phyloP scores from a whole-genome alignment of 2,888 invertebrate species.

The Mellilla xanthometata region DNA sequence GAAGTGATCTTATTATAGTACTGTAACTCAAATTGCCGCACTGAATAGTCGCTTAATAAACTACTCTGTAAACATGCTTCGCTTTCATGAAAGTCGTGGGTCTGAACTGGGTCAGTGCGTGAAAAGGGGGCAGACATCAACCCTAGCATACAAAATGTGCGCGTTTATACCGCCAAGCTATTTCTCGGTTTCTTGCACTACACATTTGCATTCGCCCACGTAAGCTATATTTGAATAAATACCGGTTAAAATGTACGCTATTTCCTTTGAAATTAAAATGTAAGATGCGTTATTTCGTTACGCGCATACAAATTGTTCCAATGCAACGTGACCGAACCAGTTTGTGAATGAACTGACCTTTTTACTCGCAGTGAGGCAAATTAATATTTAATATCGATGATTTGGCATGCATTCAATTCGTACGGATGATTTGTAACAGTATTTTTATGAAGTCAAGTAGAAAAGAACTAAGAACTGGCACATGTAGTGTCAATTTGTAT shows the following conservation, averaged over 20 bases:
- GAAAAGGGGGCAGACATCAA: conserved; percentile 1
- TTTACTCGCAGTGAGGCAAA: not conserved
- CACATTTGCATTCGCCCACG: conserved; percentile 60
- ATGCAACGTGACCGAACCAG: not conserved
- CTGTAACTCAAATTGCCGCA: no score
- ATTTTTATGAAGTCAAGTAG: no score
- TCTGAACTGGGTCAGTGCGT: conserved; percentile 5
- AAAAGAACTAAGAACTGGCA: no score
- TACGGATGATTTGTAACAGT: no score
- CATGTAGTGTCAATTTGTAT: no score
- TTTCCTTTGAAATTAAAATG: conserved; percentile 11
- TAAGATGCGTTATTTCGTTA: conserved; percentile 7
- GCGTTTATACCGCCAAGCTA: conserved; percentile 9
- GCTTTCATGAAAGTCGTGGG: no score
- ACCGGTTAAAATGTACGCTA: conserved; percentile 5
- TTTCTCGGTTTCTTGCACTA: conserved; percentile 24
- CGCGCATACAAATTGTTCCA: conserved; percentile 1
- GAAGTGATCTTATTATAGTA: no score
- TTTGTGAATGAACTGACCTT: conserved; percentile 1
- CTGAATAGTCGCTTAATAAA: no score
- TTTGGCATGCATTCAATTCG: no score
- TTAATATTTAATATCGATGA: not conserved
- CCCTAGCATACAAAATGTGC: conserved; percentile 9
- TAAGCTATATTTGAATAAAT: conserved; percentile 31
- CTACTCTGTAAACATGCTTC: no score